Percentiles rank a stretch among this genome's conserved stretches.
These are phyloP conservation scores for Pectinophora gossypiella DNA, from an alignment of 1,140 invertebrate genomes.

Conservation along the genomic window DNA sequence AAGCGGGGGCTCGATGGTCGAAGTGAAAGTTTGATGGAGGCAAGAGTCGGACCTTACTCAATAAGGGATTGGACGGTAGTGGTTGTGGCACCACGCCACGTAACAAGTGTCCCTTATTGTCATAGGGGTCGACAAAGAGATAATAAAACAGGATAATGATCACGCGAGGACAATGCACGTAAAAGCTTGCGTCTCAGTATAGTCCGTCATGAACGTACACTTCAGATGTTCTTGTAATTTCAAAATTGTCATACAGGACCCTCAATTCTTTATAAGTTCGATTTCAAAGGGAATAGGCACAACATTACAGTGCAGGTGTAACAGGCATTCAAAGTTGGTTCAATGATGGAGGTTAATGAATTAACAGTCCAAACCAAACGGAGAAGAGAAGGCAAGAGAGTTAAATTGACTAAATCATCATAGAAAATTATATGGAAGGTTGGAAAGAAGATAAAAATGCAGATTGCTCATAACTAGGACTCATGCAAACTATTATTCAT, in stretches of 20 bases:
- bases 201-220: neutral
- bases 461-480: slow-evolving; percentile 38
- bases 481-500: slow-evolving; percentile 66
- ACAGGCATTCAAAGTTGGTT: slow-evolving; percentile 47
- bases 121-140: neutral
- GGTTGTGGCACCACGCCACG: neutral
- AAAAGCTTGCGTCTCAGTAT: slow-evolving; percentile 5
- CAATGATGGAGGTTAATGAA: slow-evolving; percentile 58
- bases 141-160: neutral
- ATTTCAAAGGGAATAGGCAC: slow-evolving; percentile 44
- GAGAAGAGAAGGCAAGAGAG: slow-evolving; percentile 28
- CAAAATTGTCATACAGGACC: neutral
- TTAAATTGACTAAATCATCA: slow-evolving; percentile 34
- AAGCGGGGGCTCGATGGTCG: neutral
- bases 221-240: neutral
- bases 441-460: slow-evolving; percentile 39
- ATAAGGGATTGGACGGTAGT: neutral
- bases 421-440: too few species aligned
- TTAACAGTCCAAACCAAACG: slow-evolving; percentile 32
- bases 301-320: slow-evolving; percentile 33
- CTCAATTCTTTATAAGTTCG: slow-evolving; percentile 45
- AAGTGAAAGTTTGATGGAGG: neutral
- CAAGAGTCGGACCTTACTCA: neutral
- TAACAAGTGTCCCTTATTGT: neutral
- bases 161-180: neutral